Percentiles rank a stretch among this genome's conserved stretches.
Conservation (phyloP, 2,113 vertebrate species). For the Zosterops lateralis region DNA sequence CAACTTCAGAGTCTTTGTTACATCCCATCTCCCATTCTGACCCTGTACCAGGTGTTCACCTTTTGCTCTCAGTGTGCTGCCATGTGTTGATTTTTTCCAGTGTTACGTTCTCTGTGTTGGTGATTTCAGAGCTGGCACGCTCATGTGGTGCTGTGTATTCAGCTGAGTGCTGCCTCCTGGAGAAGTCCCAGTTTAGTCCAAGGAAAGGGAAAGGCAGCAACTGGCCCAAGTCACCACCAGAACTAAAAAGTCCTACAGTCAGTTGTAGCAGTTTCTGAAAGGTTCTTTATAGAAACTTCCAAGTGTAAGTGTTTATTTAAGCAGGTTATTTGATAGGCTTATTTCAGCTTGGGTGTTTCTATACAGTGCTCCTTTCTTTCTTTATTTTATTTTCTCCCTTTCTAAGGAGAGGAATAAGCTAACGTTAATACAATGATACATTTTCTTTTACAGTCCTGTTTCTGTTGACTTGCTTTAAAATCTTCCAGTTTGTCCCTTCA, state of each 20-base stretch:
- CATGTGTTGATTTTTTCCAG: not conserved
- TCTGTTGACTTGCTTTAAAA: not conserved
- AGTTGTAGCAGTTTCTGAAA: not conserved
- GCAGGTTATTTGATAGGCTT: not conserved
- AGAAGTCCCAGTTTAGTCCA: not conserved
- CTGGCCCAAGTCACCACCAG: not conserved
- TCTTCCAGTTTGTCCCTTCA: not conserved
- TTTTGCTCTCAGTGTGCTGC: not conserved
- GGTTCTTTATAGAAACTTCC: not conserved
- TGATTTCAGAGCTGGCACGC: not conserved
- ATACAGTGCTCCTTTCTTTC: not conserved
- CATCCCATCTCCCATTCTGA: not conserved
- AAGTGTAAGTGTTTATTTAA: slow-evolving; percentile 1
- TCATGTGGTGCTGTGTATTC: not conserved
- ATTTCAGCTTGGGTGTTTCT: not conserved
- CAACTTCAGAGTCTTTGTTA: not conserved
- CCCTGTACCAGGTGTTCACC: not conserved
- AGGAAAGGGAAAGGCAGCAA: not conserved
- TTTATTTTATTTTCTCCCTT: too few relatives aligned
- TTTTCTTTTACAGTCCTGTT: not conserved
- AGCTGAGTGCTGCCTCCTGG: not conserved
- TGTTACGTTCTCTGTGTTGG: not conserved
- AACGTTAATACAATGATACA: not conserved
- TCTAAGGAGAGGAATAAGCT: not conserved
- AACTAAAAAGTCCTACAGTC: not conserved